Base-by-base conservation (phyloP, 1,140 invertebrate genomes). In the Branchinecta lynchi region DNA sequence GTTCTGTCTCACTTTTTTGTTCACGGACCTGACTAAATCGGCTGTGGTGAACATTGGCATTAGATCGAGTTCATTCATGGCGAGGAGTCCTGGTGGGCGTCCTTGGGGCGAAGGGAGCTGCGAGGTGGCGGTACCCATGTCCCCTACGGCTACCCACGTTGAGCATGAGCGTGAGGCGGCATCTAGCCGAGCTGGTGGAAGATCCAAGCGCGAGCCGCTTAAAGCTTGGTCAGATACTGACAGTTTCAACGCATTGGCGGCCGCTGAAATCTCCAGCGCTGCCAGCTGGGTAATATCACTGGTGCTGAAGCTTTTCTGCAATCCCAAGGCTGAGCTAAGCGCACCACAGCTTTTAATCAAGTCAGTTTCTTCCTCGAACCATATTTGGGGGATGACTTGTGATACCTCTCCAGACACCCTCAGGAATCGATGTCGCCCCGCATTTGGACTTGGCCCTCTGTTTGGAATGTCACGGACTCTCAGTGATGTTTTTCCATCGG, bases 121-220 rank as follows among this genome's bases (percentile, higher is more conserved):
- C 0, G 86, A 87, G 0, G 84, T 86, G 17, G 85, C 85, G 3
- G 83, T 82, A 3, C 46, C 71, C 12, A 45, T 65, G 73, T 88
- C 87, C 2, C 87, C 87, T 0, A 89, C 87, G 3, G 89, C 89
- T 0, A 91, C 89, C 89, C 89, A 92, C 0, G 89, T 92, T 68
- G 88, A 90, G 76, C 89, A 91, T 0, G 89, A 90, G 0, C 89
- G 82, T 0, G 89, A 90, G 0, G 87, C 79, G 1, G 82, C 79
- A 68, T 84, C 80, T 71, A 85, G 72, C 84, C 80, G 10, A 81
- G 81, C 68, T 82, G 84, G 20, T 85, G 67, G 21, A 73, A 70
- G 46, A 72, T 69, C 3, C 69, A 72, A 3, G 74, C 66, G 69
- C 73, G 72, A 75, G 68, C 45, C 72, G 72, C 86, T 84, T 45